Base-by-base conservation (phyloP, 1,140 invertebrate species). In the Drosophila rhopaloa region DNA sequence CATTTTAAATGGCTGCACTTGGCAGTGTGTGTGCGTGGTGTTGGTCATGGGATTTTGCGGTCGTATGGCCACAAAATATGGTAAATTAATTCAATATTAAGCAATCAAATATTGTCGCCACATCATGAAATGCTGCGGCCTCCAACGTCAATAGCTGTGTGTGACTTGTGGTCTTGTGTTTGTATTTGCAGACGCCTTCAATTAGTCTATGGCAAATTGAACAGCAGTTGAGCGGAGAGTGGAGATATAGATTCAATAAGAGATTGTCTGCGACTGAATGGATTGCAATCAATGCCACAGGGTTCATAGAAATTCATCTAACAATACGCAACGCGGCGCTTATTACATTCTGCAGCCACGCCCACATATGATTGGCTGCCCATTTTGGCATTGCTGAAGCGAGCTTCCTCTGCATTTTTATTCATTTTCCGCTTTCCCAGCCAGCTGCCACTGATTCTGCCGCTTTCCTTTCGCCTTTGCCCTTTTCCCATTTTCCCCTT, bases 1-100 rank as follows among this genome's bases (percentile, higher is more conserved):
- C 76, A 86, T 79, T 88, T 88, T 76, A 72, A 86, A 68, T 79
- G 56, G 47, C 46, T 62, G 35, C 16, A 46, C 24, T 27, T 59
- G 27, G 40, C 19, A 54, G 24, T 24, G 24, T 41, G 11, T 13
- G 9, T 13, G 37, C 43, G 47, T 40, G 29, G 19, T n/a, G 16
- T n/a, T 76, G 59, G 47, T 35, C 53, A 44, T 29, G 70, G 54
- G 44, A 44, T 51, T 47, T 57, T 56, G 61, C 51, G 35, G 50
- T 47, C 71, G 46, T 37, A n/a, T 32, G 61, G 55, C 81, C 81
- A 51, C 83, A 86, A 83, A 73, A 59, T 86, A 77, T 88, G 82
- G 70, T 88, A 83, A 88, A 88, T 89, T 88, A 88, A 88, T 88
- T 88, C 79, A 83, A 83, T 88, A 88, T 88, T 88, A 79, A 73